These are phyloP conservation scores for Rhinolophus sinicus DNA, from an alignment of 2,113 vertebrate species.

Conservation along the genomic window DNA sequence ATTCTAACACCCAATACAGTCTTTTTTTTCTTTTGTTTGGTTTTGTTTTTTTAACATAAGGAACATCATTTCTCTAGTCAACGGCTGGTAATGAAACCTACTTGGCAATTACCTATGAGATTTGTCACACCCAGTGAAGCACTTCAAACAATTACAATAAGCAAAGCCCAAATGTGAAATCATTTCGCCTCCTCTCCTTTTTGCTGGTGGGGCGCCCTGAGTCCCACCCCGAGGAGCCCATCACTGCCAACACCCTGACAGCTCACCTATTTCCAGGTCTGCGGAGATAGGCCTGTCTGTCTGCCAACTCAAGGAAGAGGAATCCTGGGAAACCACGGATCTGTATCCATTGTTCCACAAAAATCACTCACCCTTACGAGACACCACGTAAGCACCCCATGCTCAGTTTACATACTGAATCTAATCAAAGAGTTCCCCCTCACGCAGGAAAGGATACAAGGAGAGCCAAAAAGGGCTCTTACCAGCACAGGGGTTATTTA, in stretches of 20 bases:
- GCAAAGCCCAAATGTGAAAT: constrained; percentile 79
- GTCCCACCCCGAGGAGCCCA: constrained; percentile 51
- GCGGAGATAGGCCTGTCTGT: constrained; percentile 18
- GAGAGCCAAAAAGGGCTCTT: neutral
- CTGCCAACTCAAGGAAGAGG: constrained; percentile 36
- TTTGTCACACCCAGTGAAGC: constrained; percentile 81
- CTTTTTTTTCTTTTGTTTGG: neutral
- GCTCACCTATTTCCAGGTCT: constrained; percentile 20
- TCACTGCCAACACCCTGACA: constrained; percentile 55
- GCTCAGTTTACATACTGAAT: neutral
- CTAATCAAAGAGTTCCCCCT: neutral
- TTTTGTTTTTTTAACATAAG: constrained; percentile 85
- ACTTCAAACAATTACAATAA: constrained; percentile 81
- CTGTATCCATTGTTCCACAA: neutral
- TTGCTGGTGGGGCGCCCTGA: constrained; percentile 66
- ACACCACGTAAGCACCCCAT: neutral
- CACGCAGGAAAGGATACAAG: neutral
- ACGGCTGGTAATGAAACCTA: constrained; percentile 83
- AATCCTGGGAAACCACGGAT: constrained; percentile 49
- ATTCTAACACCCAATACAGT: constrained; percentile 1
- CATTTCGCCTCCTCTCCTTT: constrained; percentile 77
- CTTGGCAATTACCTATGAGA: constrained; percentile 80
- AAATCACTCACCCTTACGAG: neutral
- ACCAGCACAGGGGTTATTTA: neutral
- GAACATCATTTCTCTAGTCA: constrained; percentile 85